Base-by-base conservation (phyloP, 1,140 invertebrate species). In the Leptinotarsa defecta region DNA sequence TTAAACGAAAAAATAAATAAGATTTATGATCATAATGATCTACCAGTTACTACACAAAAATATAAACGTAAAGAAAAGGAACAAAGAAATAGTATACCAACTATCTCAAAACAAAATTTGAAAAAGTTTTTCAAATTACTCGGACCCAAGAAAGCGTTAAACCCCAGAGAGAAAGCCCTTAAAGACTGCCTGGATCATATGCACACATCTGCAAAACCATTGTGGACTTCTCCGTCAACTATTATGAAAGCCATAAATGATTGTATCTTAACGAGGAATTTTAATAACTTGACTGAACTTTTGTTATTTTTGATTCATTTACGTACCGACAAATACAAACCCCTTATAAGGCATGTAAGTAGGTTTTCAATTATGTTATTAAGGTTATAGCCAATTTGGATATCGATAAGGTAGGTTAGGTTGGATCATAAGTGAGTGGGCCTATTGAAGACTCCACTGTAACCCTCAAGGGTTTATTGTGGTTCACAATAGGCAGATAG, bases 291-390 rank as follows among this genome's bases (percentile, higher is more conserved):
- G 64, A 76, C 77, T 19, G 57, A 74, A 65, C 62, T 78, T 48
- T 27, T 77, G 22, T 61, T 78, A n/a, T n/a, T 74, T 17, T 48
- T 78, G 20, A 34, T 78, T 48, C 57, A 78, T 73, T 65, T 64
- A 15, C 71, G 48, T 48, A 62, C 71, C 19, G 71, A 65, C 17
- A 71, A 73, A 64, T 78, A 76, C 57, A 62, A 74, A 48, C 73
- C 63, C 24, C 71, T 76, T 43, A 68, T 78, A 48, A 76, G 71
- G 69, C 73, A 73, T 48, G 77, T 78, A 74, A 78, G 65, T 73
- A 27, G 57, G 24, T 64, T 43, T 43, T 43, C 34, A 43, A 8
- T 43, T 43, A 34, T 8, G 11, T 43, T 24, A 24, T 24, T 24
- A 24, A 43, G 34, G 11, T 43, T 3, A 0, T 43, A 43, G 8